A percentile compares a stretch with the other conserved stretches of the same genome.
These are phyloP conservation scores for Pseudonaja textilis DNA, from an alignment of 2,113 vertebrate species.

Conservation along the genomic window DNA sequence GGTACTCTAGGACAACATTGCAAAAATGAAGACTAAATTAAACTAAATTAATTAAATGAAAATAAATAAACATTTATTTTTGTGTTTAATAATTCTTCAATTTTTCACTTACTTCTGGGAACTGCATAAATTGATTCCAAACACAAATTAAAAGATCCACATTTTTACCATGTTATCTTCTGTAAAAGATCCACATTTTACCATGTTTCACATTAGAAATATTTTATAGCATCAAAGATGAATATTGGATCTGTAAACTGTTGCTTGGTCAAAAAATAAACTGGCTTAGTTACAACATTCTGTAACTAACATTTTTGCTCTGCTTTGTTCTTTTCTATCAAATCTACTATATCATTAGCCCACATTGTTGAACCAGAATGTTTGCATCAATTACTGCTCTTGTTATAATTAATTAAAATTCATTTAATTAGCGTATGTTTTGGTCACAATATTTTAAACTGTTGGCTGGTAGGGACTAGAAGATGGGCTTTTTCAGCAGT, in stretches of 20 bases:
- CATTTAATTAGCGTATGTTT: slow-evolving; percentile 38
- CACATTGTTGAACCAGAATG: slow-evolving; percentile 20
- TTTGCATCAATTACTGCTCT: slow-evolving; percentile 42
- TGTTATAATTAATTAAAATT: slow-evolving; percentile 44
- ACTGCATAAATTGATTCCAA: background rate
- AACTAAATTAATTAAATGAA: background rate
- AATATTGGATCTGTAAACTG: background rate
- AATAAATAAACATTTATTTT: background rate
- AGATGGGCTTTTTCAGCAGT: too few relatives aligned
- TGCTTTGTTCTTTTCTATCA: slow-evolving; percentile 6
- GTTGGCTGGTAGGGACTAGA: background rate
- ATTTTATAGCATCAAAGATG: background rate
- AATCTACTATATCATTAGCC: slow-evolving; percentile 22
- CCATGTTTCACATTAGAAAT: background rate
- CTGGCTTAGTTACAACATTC: background rate
- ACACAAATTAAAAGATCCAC: background rate
- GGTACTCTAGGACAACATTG: background rate
- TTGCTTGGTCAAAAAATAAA: background rate
- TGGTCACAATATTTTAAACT: background rate
- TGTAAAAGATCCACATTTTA: background rate
- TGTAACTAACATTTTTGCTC: background rate
- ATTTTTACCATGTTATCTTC: background rate
- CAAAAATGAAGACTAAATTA: background rate
- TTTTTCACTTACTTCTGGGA: background rate
- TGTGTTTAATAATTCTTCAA: background rate